Percentiles rank a stretch among this genome's conserved stretches.
Evolutionary conservation across 2,797 vertebrate species (phyloP).

Genomic region (Diglossa cyanea): DNA sequence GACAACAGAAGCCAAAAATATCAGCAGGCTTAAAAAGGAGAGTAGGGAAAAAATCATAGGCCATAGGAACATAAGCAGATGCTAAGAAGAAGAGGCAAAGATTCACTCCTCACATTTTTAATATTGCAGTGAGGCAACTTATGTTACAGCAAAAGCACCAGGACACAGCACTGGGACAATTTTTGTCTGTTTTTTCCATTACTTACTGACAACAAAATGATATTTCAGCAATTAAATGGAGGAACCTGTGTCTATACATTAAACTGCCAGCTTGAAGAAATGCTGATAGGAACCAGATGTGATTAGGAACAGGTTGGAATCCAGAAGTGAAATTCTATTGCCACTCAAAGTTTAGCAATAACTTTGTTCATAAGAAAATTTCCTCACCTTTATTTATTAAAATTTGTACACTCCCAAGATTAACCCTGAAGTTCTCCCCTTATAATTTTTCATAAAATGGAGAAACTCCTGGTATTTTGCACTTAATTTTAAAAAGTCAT

Average conservation of each 20-base stretch:
- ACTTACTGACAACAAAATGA: background rate
- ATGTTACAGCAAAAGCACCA: background rate
- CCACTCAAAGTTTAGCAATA: background rate
- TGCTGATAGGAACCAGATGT: background rate
- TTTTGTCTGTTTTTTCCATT: background rate
- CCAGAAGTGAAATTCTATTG: background rate
- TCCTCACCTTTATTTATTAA: background rate
- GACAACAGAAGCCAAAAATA: background rate
- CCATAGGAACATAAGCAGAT: background rate
- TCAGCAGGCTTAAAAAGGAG: background rate
- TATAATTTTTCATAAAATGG: background rate
- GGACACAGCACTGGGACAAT: background rate
- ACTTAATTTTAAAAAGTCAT: background rate
- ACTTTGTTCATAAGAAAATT: background rate
- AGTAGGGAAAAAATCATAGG: background rate
- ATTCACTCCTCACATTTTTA: background rate
- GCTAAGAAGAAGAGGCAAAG: background rate
- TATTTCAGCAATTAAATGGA: background rate
- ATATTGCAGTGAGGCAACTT: background rate
- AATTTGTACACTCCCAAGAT: background rate
- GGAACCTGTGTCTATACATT: background rate
- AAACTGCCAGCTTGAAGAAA: background rate
- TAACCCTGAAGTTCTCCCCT: background rate
- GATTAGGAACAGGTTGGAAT: background rate
- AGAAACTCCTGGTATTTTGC: background rate